Evolutionary conservation across 2,113 vertebrate species (phyloP).

Genomic region (Eubucco bourcierii): DNA sequence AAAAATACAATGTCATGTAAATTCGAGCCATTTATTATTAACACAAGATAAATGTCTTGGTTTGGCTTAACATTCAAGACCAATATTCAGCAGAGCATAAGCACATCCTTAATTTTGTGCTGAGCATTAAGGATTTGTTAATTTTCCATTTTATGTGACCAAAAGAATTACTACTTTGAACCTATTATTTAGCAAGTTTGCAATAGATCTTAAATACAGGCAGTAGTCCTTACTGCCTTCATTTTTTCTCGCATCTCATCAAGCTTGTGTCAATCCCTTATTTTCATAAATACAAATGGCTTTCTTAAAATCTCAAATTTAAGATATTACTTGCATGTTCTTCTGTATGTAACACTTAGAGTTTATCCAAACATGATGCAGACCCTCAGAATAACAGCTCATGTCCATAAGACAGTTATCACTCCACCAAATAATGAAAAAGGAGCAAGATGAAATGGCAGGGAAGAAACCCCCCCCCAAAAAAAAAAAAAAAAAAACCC

Average conservation of each 20-base stretch:
- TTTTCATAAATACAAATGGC: neutral
- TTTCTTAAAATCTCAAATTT: neutral
- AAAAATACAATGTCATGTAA: slow-evolving; percentile 20
- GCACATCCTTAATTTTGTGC: neutral
- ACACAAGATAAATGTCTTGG: neutral
- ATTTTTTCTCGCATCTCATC: neutral
- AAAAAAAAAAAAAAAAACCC: too few species aligned
- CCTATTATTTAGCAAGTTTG: neutral
- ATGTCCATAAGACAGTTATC: neutral
- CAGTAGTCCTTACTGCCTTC: neutral
- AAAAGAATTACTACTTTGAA: neutral
- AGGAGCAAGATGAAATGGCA: neutral
- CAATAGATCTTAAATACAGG: neutral
- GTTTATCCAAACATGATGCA: neutral
- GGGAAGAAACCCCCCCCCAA: too few species aligned
- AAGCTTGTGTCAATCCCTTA: neutral
- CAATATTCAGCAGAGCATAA: neutral
- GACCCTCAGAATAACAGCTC: neutral
- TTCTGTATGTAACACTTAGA: neutral
- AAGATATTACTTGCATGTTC: neutral
- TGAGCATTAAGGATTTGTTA: neutral
- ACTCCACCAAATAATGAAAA: neutral
- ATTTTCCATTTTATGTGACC: neutral
- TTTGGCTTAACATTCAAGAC: neutral
- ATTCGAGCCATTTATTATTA: neutral